Percentiles rank a stretch among this genome's conserved stretches.
These are phyloP conservation scores for Altica lythri DNA, from an alignment of 2,888 invertebrate genomes.

Conservation along the genomic window DNA sequence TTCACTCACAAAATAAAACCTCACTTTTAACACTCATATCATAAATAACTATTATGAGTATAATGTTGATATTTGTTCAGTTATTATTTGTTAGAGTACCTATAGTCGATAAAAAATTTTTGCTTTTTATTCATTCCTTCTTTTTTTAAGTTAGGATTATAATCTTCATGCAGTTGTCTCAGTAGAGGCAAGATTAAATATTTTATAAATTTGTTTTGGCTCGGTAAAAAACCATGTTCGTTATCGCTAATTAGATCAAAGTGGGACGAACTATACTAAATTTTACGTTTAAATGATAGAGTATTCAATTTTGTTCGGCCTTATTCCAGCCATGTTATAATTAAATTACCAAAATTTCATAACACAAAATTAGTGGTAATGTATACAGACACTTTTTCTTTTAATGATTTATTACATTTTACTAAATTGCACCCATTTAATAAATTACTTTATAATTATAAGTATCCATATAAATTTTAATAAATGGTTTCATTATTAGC, in stretches of 20 bases:
- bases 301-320: constrained; percentile 13
- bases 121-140: too few relatives aligned
- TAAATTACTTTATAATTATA: constrained; percentile 36
- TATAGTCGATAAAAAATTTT: too few relatives aligned
- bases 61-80: too few relatives aligned
- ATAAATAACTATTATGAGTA: too few relatives aligned
- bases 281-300: constrained; percentile 19
- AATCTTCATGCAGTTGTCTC: too few relatives aligned
- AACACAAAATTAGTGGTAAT: constrained; percentile 30
- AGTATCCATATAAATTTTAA: constrained; percentile 30
- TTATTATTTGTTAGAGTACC: too few relatives aligned
- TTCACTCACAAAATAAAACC: too few relatives aligned
- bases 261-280: constrained; percentile 10
- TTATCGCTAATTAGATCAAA: constrained; percentile 21
- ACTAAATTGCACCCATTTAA: constrained; percentile 33
- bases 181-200: too few relatives aligned
- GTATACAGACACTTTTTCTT: constrained; percentile 23
- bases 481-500: constrained; percentile 28
- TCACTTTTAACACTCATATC: too few relatives aligned
- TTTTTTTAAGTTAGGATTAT: too few relatives aligned
- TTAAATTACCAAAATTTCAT: constrained; percentile 34
- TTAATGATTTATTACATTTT: constrained; percentile 32
- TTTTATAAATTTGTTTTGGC: too few relatives aligned
- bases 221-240: too few relatives aligned
- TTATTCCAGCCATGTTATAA: constrained; percentile 24